A percentile compares a stretch with the other conserved stretches of the same genome.
Evolutionary conservation across 2,797 vertebrate genomes (phyloP).

Genomic region (Arnoldichthys spilopterus): DNA sequence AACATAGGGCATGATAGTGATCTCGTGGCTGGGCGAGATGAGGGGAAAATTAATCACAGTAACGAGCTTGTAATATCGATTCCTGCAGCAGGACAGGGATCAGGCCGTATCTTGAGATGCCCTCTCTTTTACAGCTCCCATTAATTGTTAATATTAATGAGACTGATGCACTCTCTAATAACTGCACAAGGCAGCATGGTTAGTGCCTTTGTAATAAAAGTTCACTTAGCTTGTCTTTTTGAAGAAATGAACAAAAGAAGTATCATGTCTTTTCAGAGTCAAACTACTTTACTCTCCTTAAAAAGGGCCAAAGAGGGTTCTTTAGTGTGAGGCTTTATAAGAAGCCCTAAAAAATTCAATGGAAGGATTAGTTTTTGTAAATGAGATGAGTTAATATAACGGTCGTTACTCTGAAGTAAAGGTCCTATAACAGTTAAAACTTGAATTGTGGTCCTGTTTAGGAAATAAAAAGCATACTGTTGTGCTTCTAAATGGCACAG

Average conservation of each 20-base stretch:
- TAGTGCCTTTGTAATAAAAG: neutral
- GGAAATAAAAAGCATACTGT: too few relatives aligned
- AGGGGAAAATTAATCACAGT: constrained; percentile 70
- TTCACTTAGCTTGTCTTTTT: neutral
- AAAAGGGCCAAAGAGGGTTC: neutral
- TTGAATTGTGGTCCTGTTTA: too few relatives aligned
- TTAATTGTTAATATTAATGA: constrained; percentile 63
- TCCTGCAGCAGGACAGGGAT: constrained; percentile 63
- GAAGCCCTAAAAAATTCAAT: too few relatives aligned
- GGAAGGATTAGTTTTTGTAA: too few relatives aligned
- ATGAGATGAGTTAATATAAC: too few relatives aligned
- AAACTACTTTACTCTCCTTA: neutral
- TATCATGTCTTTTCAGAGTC: neutral
- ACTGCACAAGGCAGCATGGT: neutral
- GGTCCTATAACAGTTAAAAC: too few relatives aligned
- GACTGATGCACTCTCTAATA: constrained; percentile 14
- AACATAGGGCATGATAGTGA: constrained; percentile 42
- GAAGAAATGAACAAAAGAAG: neutral
- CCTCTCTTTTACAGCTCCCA: constrained; percentile 50
- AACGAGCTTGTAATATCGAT: constrained; percentile 78
- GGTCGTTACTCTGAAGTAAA: too few relatives aligned
- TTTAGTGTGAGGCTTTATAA: too few relatives aligned
- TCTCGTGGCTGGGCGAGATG: constrained; percentile 32
- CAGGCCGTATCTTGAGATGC: constrained; percentile 55
- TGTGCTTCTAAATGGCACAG: too few relatives aligned